A percentile compares a stretch with the other conserved stretches of the same genome.
Evolutionary conservation across 2,113 vertebrate genomes (phyloP).

Genomic region (Pandion haliaetus): DNA sequence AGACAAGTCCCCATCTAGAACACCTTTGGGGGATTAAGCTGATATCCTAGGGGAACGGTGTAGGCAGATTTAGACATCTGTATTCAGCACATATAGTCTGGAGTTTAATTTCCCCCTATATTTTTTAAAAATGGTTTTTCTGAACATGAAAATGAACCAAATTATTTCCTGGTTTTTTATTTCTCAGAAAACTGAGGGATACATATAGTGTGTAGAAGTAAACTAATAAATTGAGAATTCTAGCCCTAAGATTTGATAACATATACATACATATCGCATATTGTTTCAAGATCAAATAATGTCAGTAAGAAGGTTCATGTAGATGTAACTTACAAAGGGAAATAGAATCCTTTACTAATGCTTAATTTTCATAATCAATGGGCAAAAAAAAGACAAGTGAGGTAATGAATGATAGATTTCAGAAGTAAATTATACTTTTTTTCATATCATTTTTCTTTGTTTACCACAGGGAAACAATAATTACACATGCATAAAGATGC

Average conservation of each 20-base stretch:
- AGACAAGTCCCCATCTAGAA: neutral
- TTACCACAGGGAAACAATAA: neutral
- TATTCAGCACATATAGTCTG: neutral
- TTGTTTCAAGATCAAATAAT: neutral
- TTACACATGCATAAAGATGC: neutral
- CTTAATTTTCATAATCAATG: neutral
- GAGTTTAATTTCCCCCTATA: neutral
- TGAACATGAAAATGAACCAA: neutral
- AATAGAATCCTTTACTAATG: neutral
- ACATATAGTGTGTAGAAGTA: neutral
- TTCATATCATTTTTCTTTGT: neutral
- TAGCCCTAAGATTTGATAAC: neutral
- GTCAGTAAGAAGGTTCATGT: neutral
- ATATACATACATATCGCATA: neutral
- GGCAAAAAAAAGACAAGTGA: neutral
- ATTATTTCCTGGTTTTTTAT: neutral
- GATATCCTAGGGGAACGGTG: neutral
- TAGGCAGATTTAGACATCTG: neutral
- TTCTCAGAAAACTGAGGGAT: neutral
- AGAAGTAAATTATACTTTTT: neutral
- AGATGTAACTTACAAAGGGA: neutral
- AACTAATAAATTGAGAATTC: neutral
- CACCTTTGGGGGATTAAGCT: rapidly evolving
- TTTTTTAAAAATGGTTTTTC: neutral
- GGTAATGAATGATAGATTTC: neutral